A percentile compares a stretch with the other conserved stretches of the same genome.
Conservation (phyloP, 2,888 invertebrate species). For the Cephus rjabovi region DNA sequence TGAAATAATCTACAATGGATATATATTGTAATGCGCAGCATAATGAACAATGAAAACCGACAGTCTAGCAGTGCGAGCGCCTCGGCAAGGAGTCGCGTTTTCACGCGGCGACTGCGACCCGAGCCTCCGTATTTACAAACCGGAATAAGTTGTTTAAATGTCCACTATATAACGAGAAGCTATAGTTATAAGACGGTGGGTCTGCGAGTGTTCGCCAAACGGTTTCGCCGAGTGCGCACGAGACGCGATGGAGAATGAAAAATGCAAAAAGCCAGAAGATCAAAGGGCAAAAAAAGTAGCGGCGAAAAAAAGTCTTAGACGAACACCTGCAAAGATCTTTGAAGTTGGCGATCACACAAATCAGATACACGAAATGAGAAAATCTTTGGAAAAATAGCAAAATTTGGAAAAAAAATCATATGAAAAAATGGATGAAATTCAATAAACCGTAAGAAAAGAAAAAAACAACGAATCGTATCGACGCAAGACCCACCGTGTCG, state of each 20-base stretch:
- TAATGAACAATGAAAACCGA: constrained; percentile 55
- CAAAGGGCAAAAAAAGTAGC: not conserved
- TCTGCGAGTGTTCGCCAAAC: constrained; percentile 22
- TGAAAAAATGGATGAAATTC: not conserved
- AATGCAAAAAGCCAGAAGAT: not conserved
- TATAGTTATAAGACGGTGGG: constrained; percentile 63
- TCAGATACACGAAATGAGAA: not conserved
- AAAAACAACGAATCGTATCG: not conserved
- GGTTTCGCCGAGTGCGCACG: not conserved
- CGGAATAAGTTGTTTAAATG: constrained; percentile 68
- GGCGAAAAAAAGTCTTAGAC: not conserved
- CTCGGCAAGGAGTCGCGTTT: constrained; percentile 62
- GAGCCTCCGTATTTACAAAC: constrained; percentile 67
- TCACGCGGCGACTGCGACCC: constrained; percentile 58
- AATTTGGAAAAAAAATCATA: constrained; percentile 1
- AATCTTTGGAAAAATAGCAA: not conserved
- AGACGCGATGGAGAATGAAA: not conserved
- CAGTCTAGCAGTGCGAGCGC: constrained; percentile 67
- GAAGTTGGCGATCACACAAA: not conserved
- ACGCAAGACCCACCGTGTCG: constrained; percentile 14
- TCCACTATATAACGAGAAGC: constrained; percentile 65
- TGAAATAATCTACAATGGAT: constrained; percentile 62
- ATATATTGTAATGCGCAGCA: constrained; percentile 60
- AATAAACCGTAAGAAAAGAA: not conserved
- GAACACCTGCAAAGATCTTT: not conserved